These are phyloP conservation scores for Holocentrus rufus DNA, from an alignment of 2,797 vertebrate genomes.

Conservation along the genomic window DNA sequence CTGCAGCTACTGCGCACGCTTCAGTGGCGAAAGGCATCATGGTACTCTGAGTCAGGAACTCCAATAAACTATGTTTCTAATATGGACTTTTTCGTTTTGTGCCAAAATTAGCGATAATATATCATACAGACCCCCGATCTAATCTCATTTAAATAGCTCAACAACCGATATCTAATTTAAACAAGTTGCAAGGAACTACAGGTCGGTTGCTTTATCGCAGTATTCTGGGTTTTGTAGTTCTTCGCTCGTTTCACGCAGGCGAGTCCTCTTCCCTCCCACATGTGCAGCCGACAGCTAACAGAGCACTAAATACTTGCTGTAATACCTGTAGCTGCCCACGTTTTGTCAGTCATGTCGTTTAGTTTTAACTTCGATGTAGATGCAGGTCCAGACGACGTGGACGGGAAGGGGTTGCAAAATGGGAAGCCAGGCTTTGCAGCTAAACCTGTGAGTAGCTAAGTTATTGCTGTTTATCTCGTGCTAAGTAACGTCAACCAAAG, in stretches of 20 bases:
- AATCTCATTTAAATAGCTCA: neutral
- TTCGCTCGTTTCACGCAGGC: neutral
- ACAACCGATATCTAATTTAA: neutral
- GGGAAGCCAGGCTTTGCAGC: constrained; percentile 35
- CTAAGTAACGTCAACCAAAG: neutral
- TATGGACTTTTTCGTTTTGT: neutral
- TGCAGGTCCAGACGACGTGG: constrained; percentile 12
- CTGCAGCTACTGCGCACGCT: constrained; percentile 54
- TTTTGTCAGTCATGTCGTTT: constrained; percentile 76
- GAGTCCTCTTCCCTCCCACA: constrained; percentile 16
- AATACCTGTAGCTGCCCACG: neutral
- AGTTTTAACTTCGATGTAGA: constrained; percentile 82
- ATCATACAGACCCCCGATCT: too few species aligned
- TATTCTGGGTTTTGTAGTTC: constrained; percentile 70
- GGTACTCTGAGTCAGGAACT: constrained; percentile 63
- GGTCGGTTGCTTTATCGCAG: neutral
- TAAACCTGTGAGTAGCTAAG: constrained; percentile 62
- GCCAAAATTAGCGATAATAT: accelerated
- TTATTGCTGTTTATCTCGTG: neutral
- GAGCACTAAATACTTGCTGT: neutral
- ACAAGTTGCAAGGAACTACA: neutral
- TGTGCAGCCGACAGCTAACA: constrained; percentile 19
- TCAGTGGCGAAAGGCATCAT: constrained; percentile 35
- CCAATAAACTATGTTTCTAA: neutral
- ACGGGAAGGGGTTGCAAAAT: constrained; percentile 21